Evolutionary conservation across 1,140 invertebrate species (phyloP).

Genomic region (Plutomurus gul): DNA sequence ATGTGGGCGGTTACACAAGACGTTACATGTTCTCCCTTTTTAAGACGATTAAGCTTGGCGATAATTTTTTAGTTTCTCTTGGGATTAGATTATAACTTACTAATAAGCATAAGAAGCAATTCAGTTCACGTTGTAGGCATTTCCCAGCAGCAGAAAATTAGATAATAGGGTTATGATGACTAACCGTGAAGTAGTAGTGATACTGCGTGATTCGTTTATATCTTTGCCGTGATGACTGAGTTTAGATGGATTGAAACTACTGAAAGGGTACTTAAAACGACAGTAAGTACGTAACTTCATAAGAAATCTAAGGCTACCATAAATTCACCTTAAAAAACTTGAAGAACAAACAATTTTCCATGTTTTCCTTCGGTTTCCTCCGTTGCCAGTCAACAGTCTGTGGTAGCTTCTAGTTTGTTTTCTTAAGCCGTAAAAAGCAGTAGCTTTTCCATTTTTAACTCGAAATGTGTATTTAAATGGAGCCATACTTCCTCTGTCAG

Average conservation of each 20-base stretch:
- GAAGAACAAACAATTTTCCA: background rate
- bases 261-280: background rate
- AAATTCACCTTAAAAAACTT: background rate
- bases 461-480: conserved; percentile 38
- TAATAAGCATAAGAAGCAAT: no score
- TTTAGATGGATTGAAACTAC: no score
- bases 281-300: background rate
- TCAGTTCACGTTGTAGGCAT: no score
- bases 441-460: conserved; percentile 10
- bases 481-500: conserved; percentile 40
- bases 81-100: no score
- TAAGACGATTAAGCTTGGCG: background rate
- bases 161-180: no score
- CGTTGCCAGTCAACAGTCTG: conserved; percentile 19
- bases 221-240: background rate
- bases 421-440: conserved; percentile 11
- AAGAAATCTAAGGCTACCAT: background rate
- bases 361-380: conserved; percentile 19
- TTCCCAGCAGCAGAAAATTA: no score
- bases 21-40: no score
- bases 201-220: background rate
- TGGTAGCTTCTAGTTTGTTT: conserved; percentile 30
- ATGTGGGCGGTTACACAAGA: background rate
- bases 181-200: no score
- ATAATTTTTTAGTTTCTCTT: background rate